Evolutionary conservation across 1,140 invertebrate genomes (phyloP), one percentile per base, ranked within the genome.

Genomic region (Lepidurus arcticus): DNA sequence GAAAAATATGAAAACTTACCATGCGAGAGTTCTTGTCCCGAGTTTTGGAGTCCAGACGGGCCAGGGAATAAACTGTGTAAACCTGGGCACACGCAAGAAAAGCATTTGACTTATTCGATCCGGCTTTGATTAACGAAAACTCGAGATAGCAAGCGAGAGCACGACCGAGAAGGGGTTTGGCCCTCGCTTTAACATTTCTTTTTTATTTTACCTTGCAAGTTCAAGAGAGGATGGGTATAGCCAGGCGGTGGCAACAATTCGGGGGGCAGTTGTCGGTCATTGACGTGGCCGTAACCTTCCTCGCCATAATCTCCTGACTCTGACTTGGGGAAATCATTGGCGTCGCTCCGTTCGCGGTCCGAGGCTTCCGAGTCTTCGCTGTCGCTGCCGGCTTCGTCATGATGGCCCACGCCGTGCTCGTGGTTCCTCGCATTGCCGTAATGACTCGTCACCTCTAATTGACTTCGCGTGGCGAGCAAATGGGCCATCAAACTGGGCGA

Each of bases 21-120:
- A 80, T 84, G 87, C 85, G 76, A 76, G 44, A 76, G 76, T 44
- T 76, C 76, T n/a, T 44, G 43, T 44, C 43, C 76, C 3, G 42
- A 42, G 84, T 85, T 88, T 79, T 91, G 91, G 82, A 94, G 91
- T 81, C 92, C 92, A 42, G 93, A 94, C 13, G 93, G 93, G 83
- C 93, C 93, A 78, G 93, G 92, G 84, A 94, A 87, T 78, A 93
- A 86, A 81, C 91, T 91, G 83, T 88, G 84, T 82, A 90, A 84
- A 82, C 85, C 84, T 87, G 80, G 13, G 7, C 34, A 4, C 53
- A 65, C 53, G 53, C 53, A 65, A 65, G 53, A 65, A 65, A 65
- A 65, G 16, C 53, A 65, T 65, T 65, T 65, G 53, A 65, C 53
- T 65, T 65, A 13, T 65, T 65, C 16, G 21, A 21, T 34, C 34